These are phyloP conservation scores for Onychomys torridus DNA, from an alignment of 2,797 vertebrate genomes.

Conservation along the genomic window DNA sequence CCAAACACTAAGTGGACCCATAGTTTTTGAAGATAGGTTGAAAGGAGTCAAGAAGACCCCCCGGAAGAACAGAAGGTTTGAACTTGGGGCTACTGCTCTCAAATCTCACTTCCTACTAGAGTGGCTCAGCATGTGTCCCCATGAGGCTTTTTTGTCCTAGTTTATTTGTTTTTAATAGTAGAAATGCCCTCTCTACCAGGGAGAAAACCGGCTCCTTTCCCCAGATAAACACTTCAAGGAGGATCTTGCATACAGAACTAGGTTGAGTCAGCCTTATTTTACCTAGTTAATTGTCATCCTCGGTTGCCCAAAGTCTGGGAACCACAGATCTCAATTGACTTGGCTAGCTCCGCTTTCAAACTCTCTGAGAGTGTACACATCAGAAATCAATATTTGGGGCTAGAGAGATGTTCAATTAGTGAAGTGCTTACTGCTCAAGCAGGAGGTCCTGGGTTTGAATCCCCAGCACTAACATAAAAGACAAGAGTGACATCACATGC, in stretches of 20 bases:
- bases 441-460: neutral
- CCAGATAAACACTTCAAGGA: neutral
- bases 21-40: neutral
- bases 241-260: neutral
- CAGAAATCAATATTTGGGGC: neutral
- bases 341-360: neutral
- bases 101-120: neutral
- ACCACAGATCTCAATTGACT: neutral
- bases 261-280: neutral
- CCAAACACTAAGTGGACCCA: neutral
- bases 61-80: neutral
- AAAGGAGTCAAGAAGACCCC: neutral
- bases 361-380: neutral
- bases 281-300: neutral
- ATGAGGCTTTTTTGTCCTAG: neutral
- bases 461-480: neutral
- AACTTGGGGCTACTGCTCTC: neutral
- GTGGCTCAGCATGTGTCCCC: neutral
- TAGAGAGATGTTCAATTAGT: neutral
- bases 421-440: neutral
- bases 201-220: neutral
- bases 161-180: constrained; percentile 36
- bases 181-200: neutral
- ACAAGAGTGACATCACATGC: neutral
- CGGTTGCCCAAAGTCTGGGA: neutral